A percentile compares a stretch with the other conserved stretches of the same genome.
Conservation (phyloP, 2,113 vertebrate species). For the Silurus asotus region DNA sequence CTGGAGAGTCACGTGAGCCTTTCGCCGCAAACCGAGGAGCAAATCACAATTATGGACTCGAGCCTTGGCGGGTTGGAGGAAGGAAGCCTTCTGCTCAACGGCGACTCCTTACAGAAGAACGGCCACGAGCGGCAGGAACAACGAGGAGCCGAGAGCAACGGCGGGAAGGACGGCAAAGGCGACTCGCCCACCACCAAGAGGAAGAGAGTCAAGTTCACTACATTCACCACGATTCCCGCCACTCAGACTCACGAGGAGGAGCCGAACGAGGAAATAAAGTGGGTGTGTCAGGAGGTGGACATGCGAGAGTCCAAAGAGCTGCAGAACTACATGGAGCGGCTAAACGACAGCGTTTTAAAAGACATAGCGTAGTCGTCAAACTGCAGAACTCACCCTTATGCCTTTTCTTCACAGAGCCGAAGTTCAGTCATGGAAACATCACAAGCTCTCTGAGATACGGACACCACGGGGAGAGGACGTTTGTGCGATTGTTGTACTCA, state of each 20-base stretch:
- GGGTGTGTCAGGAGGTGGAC: conserved; percentile 86
- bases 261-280: conserved; percentile 84
- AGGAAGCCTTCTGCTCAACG: conserved; percentile 81
- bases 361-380: conserved; percentile 68
- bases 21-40: conserved; percentile 77
- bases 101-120: conserved; percentile 74
- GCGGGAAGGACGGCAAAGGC: conserved; percentile 68
- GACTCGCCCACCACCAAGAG: conserved; percentile 86
- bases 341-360: conserved; percentile 79
- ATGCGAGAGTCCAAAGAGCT: conserved; percentile 80
- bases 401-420: conserved; percentile 66
- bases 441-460: conserved; percentile 28
- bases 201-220: conserved; percentile 92
- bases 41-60: conserved; percentile 83
- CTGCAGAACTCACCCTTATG: conserved; percentile 77
- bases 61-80: conserved; percentile 73
- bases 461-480: conserved; percentile 31
- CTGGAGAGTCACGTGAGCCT: conserved; percentile 78
- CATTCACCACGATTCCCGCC: conserved; percentile 84
- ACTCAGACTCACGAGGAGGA: conserved; percentile 77
- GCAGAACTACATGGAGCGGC: conserved; percentile 82
- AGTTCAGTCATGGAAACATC: conserved; percentile 7
- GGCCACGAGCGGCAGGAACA: conserved; percentile 79
- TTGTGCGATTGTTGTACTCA: conserved; percentile 10
- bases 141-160: conserved; percentile 61